Percentiles rank a stretch among this genome's conserved stretches.
These are phyloP conservation scores for Caenorhabditis auriculariae DNA, from an alignment of 2,888 invertebrate genomes.

Conservation along the genomic window DNA sequence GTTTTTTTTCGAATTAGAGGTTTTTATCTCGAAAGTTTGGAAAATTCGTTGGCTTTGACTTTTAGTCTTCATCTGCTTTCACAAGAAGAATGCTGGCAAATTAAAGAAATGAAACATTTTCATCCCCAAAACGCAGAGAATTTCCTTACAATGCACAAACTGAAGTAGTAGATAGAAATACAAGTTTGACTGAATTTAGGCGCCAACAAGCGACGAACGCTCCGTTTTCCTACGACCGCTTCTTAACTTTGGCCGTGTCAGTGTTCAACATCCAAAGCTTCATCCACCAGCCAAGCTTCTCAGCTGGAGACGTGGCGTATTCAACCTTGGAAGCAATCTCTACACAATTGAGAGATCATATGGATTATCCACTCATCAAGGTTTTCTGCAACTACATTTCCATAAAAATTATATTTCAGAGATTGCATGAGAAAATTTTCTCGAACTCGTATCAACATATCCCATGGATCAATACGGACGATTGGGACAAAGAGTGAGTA, in stretches of 20 bases:
- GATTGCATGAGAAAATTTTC: conserved; percentile 23
- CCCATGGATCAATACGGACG: conserved; percentile 7
- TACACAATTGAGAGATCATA: conserved; percentile 6
- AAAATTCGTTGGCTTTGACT: too few relatives aligned
- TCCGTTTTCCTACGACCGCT: conserved; percentile 17
- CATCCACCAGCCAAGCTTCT: conserved; percentile 7
- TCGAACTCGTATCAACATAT: conserved; percentile 7
- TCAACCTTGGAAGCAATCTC: conserved; percentile 15
- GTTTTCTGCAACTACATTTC: neutral
- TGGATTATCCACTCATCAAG: conserved; percentile 13
- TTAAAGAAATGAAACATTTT: too few relatives aligned
- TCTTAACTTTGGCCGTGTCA: conserved; percentile 15
- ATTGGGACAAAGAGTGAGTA: conserved; percentile 12
- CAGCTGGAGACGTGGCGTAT: conserved; percentile 16
- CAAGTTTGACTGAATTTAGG: too few relatives aligned
- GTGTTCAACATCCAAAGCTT: conserved; percentile 19
- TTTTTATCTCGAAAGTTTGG: too few relatives aligned
- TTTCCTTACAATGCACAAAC: too few relatives aligned
- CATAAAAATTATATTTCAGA: conserved; percentile 3
- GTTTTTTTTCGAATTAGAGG: too few relatives aligned
- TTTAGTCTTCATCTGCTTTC: too few relatives aligned
- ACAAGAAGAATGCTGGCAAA: conserved; percentile 7
- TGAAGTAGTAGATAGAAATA: too few relatives aligned
- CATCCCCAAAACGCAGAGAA: too few relatives aligned
- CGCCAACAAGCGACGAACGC: too few relatives aligned